Conservation (phyloP, 2,113 vertebrate genomes). For the Myotis brandtii region DNA sequence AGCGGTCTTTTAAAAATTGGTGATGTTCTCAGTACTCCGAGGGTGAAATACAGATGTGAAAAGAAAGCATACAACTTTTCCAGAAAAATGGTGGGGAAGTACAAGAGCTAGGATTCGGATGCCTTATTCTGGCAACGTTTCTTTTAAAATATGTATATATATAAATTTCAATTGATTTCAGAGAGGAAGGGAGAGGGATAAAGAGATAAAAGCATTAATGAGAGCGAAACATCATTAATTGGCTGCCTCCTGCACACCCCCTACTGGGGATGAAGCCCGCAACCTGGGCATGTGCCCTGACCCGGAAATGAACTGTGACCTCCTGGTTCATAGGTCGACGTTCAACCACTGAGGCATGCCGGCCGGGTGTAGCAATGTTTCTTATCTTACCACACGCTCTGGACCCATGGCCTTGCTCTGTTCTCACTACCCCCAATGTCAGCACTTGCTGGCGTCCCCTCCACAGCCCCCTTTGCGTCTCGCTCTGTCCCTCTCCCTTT, state of each 20-base stretch:
- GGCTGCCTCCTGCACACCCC: too few relatives aligned
- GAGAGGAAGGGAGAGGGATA: too few relatives aligned
- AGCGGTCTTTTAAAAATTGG: not conserved
- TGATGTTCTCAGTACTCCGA: not conserved
- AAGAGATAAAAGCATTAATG: too few relatives aligned
- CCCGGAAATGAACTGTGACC: too few relatives aligned
- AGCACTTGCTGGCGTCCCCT: not conserved
- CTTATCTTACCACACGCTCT: not conserved
- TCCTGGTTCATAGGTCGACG: too few relatives aligned
- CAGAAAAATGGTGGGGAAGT: not conserved
- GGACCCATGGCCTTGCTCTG: not conserved
- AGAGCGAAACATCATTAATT: too few relatives aligned
- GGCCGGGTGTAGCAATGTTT: too few relatives aligned
- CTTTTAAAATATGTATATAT: too few relatives aligned
- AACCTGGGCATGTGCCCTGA: too few relatives aligned
- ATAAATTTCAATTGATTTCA: too few relatives aligned
- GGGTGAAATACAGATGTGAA: not conserved
- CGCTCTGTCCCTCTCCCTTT: not conserved
- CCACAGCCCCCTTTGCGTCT: not conserved
- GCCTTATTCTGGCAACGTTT: not conserved
- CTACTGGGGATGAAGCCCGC: too few relatives aligned
- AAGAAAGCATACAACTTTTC: not conserved
- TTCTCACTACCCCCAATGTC: not conserved
- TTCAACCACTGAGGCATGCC: too few relatives aligned
- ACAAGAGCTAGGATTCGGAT: not conserved